Conservation (phyloP, 2,888 invertebrate species). For the Epicampocera succincta region DNA sequence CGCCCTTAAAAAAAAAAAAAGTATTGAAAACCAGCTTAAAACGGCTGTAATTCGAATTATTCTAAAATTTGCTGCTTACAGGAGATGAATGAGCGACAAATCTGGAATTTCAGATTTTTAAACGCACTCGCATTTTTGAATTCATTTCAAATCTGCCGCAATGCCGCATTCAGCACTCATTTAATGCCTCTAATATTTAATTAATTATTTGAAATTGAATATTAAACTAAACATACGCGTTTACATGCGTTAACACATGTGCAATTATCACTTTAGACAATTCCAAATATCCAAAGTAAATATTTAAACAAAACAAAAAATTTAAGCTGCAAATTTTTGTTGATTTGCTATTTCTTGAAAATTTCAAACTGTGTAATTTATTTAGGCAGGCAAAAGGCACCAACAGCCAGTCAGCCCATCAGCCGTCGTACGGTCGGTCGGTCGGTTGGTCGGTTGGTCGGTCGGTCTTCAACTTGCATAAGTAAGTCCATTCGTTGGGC, state of each 20-base stretch:
- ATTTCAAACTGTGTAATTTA: conserved; percentile 29
- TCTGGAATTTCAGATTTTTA: too few relatives aligned
- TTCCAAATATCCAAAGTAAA: conserved; percentile 50
- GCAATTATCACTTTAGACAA: conserved; percentile 53
- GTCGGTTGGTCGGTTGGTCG: too few relatives aligned
- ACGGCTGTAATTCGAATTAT: too few relatives aligned
- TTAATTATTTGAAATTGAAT: not conserved
- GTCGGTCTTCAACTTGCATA: not conserved
- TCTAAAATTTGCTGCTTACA: too few relatives aligned
- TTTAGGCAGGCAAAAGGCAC: conserved; percentile 30
- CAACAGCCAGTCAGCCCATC: not conserved
- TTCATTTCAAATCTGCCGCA: too few relatives aligned
- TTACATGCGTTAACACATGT: conserved; percentile 31
- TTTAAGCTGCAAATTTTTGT: conserved; percentile 19
- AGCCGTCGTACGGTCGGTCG: too few relatives aligned
- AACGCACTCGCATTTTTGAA: too few relatives aligned
- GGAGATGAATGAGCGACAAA: too few relatives aligned
- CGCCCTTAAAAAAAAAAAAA: too few relatives aligned
- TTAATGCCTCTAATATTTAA: conserved; percentile 8
- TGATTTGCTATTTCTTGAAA: conserved; percentile 20
- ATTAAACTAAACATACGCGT: not conserved
- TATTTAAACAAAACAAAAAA: conserved; percentile 49
- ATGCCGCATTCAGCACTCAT: too few relatives aligned
- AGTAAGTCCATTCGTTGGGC: conserved; percentile 14
- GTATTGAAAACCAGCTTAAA: too few relatives aligned